Evolutionary conservation across 1,140 invertebrate genomes (phyloP), one percentile per base, ranked within the genome.

Genomic region (Apolygus lucorum): DNA sequence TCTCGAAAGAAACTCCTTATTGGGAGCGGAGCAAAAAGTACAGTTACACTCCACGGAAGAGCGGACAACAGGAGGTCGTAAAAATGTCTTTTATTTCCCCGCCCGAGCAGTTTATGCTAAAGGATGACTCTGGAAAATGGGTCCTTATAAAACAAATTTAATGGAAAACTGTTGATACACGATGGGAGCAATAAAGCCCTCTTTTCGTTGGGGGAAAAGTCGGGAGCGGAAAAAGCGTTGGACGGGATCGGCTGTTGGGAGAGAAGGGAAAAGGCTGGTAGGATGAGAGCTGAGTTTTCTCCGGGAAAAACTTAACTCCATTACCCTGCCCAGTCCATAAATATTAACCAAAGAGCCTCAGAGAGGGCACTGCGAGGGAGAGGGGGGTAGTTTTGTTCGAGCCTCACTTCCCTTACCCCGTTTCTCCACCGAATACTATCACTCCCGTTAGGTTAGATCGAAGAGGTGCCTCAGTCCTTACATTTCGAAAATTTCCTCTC

Each of bases 121-220:
- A 59, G 54, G 54, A 59, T 59, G 54, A 59, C 54, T 59, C 13
- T 59, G 54, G 54, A 59, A 59, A 59, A 59, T 59, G 54, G 54
- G 54, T 59, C 54, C 54, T 59, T 59, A 59, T 59, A 59, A 59
- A 59, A 59, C 54, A 59, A 59, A 59, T 59, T 59, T 59, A 59
- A 59, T 59, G 54, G 54, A 59, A 59, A 59, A 59, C 54, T 59
- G 54, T 59, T 59, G 54, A 59, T 59, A 59, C 54, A 59, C 54
- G 54, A 59, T 59, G 54, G 54, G 54, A 59, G 54, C 54, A 59
- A 59, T 59, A 59, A 59, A 59, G 54, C 11, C 22, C 54, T 59
- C 54, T 59, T 59, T 59, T 11, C 11, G 54, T 59, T 22, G 54
- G 22, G 22, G 13, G 54, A 21, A 4, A 59, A 21, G 34, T 42